Evolutionary conservation across 2,888 invertebrate species (phyloP).

Genomic region (Molorchus minor): DNA sequence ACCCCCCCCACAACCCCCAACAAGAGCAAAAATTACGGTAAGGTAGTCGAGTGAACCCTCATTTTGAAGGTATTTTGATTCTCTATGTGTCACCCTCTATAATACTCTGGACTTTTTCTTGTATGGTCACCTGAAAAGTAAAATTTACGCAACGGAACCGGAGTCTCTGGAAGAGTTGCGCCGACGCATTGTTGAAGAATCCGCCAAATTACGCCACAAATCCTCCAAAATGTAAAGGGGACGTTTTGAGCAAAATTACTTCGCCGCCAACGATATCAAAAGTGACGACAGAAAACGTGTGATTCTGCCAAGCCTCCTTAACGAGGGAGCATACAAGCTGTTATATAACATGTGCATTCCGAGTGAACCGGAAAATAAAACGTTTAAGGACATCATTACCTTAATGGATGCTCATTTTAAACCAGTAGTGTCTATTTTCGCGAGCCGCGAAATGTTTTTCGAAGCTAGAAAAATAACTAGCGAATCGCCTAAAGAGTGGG

Average conservation of each 20-base stretch:
- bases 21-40: too few species aligned
- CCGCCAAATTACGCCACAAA: too few species aligned
- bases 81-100: too few species aligned
- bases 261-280: slow-evolving; percentile 34
- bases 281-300: slow-evolving; percentile 35
- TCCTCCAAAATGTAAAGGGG: too few species aligned
- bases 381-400: slow-evolving; percentile 28
- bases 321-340: slow-evolving; percentile 43
- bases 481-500: slow-evolving; percentile 31
- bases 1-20: too few species aligned
- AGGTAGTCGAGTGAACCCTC: too few species aligned
- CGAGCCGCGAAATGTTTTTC: slow-evolving; percentile 28
- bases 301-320: slow-evolving; percentile 40
- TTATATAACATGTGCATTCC: slow-evolving; percentile 36
- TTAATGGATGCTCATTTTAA: slow-evolving; percentile 31
- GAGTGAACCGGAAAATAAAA: slow-evolving; percentile 31
- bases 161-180: too few species aligned
- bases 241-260: slow-evolving; percentile 43
- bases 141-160: too few species aligned
- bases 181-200: too few species aligned
- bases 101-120: too few species aligned
- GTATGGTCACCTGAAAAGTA: too few species aligned
- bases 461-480: slow-evolving; percentile 21
- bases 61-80: too few species aligned
- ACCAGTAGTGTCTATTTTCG: slow-evolving; percentile 28